These are phyloP conservation scores for Lasioglossum calceatum DNA, from an alignment of 2,888 invertebrate genomes.

Conservation along the genomic window DNA sequence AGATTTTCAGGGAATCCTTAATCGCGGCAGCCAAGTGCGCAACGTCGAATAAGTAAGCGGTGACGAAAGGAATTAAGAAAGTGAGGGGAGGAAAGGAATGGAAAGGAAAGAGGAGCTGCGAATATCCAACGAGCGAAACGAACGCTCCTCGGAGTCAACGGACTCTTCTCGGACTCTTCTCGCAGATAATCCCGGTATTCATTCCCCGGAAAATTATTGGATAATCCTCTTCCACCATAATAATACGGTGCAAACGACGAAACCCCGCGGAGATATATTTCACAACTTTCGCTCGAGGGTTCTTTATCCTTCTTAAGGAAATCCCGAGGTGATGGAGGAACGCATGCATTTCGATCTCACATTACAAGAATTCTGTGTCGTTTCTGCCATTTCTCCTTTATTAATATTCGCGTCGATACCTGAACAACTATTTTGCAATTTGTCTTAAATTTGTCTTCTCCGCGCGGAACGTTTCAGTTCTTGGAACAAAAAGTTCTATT, in stretches of 20 bases:
- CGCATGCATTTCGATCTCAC: background rate
- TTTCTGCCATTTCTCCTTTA: background rate
- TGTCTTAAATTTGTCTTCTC: background rate
- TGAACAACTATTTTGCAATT: background rate
- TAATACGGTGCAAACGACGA: conserved; percentile 65
- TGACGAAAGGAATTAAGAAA: conserved; percentile 28
- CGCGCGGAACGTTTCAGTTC: background rate
- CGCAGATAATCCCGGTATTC: conserved; percentile 46
- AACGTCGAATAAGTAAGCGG: conserved; percentile 35
- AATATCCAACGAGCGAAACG: conserved; percentile 28
- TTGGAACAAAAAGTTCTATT: background rate
- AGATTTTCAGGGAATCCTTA: conserved; percentile 20
- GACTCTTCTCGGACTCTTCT: conserved; percentile 22
- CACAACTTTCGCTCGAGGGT: conserved; percentile 46
- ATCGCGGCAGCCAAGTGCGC: conserved; percentile 16
- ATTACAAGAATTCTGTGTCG: background rate
- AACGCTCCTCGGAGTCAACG: conserved; percentile 38
- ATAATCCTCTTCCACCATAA: conserved; percentile 68
- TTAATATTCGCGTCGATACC: background rate
- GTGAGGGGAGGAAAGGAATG: background rate
- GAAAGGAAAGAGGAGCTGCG: background rate
- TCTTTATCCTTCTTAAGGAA: conserved; percentile 58
- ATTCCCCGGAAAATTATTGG: conserved; percentile 59
- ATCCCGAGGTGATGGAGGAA: background rate
- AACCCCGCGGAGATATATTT: conserved; percentile 46